These are phyloP conservation scores for Dermatophagoides farinae DNA, from an alignment of 1,140 invertebrate species.

Conservation along the genomic window DNA sequence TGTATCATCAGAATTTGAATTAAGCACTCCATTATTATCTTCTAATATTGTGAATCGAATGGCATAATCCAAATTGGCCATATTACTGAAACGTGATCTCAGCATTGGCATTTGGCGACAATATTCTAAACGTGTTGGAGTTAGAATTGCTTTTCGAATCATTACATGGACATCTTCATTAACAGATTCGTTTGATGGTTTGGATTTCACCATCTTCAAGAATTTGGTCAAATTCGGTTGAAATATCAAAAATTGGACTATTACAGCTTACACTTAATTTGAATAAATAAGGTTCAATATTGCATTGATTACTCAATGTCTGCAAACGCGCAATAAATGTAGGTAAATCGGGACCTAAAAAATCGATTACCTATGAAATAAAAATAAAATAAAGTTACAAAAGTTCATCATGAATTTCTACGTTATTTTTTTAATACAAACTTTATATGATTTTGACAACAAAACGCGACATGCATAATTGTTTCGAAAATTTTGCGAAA, in stretches of 20 bases:
- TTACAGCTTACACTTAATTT: neutral
- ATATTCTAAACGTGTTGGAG: conserved; percentile 13
- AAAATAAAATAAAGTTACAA: neutral
- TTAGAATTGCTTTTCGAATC: conserved; percentile 16
- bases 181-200: neutral
- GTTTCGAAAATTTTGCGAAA: too few relatives aligned
- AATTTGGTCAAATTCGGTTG: neutral
- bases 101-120: conserved; percentile 15
- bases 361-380: neutral
- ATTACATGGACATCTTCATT: neutral
- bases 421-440: too few relatives aligned
- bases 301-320: too few relatives aligned
- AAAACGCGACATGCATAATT: too few relatives aligned
- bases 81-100: conserved; percentile 16
- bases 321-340: neutral
- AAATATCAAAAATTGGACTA: neutral
- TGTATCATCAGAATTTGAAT: neutral
- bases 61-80: conserved; percentile 16
- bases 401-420: too few relatives aligned
- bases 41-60: conserved; percentile 16
- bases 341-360: neutral
- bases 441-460: too few relatives aligned
- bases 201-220: neutral
- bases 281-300: neutral
- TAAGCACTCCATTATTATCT: conserved; percentile 13